Conservation (phyloP, 2,113 vertebrate genomes). For the Aplodontia rufa region DNA sequence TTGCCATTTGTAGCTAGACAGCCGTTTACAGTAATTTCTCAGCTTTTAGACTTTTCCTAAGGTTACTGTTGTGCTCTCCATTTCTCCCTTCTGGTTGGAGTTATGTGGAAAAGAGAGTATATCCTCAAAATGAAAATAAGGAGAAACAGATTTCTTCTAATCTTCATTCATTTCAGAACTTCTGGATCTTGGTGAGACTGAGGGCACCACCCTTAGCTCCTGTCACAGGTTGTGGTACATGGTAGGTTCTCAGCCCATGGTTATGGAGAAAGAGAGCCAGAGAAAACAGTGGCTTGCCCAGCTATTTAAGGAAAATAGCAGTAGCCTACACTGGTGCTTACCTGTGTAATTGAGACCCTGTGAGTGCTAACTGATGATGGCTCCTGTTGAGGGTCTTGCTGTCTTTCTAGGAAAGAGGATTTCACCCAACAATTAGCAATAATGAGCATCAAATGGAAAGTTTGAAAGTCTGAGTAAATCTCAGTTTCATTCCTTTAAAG, state of each 20-base stretch:
- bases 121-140: conserved; percentile 4
- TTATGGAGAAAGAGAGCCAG: too few species aligned
- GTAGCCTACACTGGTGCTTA: not conserved
- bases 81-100: conserved; percentile 44
- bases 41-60: conserved; percentile 27
- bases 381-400: not conserved
- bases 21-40: not conserved
- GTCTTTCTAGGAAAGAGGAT: not conserved
- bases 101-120: not conserved
- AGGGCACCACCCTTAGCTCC: not conserved
- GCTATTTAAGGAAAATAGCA: not conserved
- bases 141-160: not conserved
- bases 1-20: not conserved
- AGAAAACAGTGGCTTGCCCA: not conserved
- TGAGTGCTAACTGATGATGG: not conserved
- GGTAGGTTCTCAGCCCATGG: not conserved
- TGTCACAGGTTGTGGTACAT: not conserved
- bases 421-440: not conserved
- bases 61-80: not conserved
- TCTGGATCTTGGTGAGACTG: not conserved
- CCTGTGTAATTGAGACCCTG: not conserved
- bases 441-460: not conserved
- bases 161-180: not conserved
- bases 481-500: conserved; percentile 23
- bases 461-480: conserved; percentile 18